phyloP scores from a whole-genome alignment of 1,140 invertebrate species.

The Drosophila erecta region DNA sequence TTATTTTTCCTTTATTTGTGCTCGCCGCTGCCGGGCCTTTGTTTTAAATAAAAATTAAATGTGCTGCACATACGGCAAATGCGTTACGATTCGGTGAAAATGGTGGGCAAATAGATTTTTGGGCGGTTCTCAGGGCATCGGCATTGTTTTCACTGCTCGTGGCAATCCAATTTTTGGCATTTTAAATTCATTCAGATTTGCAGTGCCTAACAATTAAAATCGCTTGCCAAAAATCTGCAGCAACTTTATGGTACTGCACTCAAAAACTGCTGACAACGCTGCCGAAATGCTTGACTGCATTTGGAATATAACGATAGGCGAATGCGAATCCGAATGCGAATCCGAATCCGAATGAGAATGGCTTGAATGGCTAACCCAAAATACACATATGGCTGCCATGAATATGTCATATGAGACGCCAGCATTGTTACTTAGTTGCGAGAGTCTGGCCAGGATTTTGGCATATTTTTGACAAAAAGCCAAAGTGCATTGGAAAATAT shows the following conservation, averaged over 20 bases:
- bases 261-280: slow-evolving; percentile 65
- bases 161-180: slow-evolving; percentile 30
- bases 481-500: slow-evolving; percentile 73
- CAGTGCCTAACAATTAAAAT: slow-evolving; percentile 68
- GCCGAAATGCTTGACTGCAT: slow-evolving; percentile 56
- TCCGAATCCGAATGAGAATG: slow-evolving; percentile 1
- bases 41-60: slow-evolving; percentile 67
- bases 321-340: neutral
- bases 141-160: slow-evolving; percentile 51
- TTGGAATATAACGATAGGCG: slow-evolving; percentile 17
- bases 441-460: slow-evolving; percentile 33
- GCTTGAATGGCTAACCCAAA: slow-evolving; percentile 32
- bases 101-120: slow-evolving; percentile 14
- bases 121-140: slow-evolving; percentile 1
- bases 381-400: slow-evolving; percentile 53
- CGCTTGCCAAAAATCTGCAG: slow-evolving; percentile 71
- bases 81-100: slow-evolving; percentile 7
- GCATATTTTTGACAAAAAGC: slow-evolving; percentile 64
- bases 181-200: slow-evolving; percentile 67
- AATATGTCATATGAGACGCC: slow-evolving; percentile 63
- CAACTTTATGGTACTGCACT: slow-evolving; percentile 57
- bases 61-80: slow-evolving; percentile 35
- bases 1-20: slow-evolving; percentile 29
- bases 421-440: slow-evolving; percentile 47
- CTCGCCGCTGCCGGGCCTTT: slow-evolving; percentile 19